Evolutionary conservation across 1,140 invertebrate genomes (phyloP).

Genomic region (Heliconius eleuchia): DNA sequence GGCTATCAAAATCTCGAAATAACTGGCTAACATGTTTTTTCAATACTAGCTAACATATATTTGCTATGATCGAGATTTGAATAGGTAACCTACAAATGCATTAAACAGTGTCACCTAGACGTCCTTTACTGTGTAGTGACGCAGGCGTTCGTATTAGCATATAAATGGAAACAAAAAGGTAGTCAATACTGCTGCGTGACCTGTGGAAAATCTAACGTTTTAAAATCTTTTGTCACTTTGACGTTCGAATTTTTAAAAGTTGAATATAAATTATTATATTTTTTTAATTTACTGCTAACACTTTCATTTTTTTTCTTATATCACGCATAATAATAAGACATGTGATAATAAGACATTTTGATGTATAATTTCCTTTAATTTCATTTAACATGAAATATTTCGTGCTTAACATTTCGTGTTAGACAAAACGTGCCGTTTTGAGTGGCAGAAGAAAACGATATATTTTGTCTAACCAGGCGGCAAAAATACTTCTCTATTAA

Average conservation of each 20-base stretch:
- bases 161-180: slow-evolving; percentile 4
- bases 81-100: background rate
- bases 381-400: background rate
- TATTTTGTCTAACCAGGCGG: background rate
- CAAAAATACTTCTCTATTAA: background rate
- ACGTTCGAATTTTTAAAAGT: too few species aligned
- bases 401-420: background rate
- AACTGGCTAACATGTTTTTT: too few species aligned
- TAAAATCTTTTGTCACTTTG: background rate
- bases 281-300: too few species aligned
- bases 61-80: background rate
- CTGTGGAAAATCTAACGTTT: background rate
- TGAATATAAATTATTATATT: too few species aligned
- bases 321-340: too few species aligned
- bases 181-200: background rate
- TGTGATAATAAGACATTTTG: too few species aligned
- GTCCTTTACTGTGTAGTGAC: background rate
- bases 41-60: too few species aligned
- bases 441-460: background rate
- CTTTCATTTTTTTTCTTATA: too few species aligned
- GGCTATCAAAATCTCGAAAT: too few species aligned
- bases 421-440: background rate
- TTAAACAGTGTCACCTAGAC: background rate
- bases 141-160: background rate
- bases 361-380: background rate